phyloP scores from a whole-genome alignment of 2,888 invertebrate genomes.

The Rhodophaea formosa region DNA sequence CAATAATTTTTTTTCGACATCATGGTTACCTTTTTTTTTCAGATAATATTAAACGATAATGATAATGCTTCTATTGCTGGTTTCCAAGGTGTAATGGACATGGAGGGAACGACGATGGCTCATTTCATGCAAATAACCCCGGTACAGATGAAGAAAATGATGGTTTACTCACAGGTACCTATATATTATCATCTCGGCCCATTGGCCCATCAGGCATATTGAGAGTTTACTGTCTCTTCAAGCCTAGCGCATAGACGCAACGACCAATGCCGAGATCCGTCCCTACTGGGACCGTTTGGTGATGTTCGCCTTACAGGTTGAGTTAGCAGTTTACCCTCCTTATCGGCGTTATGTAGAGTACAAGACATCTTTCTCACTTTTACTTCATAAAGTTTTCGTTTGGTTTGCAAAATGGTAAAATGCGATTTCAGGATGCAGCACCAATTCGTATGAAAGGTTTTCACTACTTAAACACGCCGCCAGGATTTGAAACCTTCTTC shows the following conservation, averaged over 20 bases:
- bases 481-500: constrained; percentile 79
- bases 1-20: no score
- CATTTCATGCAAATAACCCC: constrained; percentile 79
- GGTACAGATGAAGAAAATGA: constrained; percentile 74
- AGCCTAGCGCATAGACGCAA: no score
- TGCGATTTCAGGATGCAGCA: constrained; percentile 75
- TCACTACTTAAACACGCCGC: constrained; percentile 79
- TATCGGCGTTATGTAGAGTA: no score
- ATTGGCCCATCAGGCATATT: no score
- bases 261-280: no score
- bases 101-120: constrained; percentile 67
- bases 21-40: constrained; percentile 31
- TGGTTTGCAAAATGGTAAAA: background rate
- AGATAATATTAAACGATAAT: constrained; percentile 74
- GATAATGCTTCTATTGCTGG: constrained; percentile 73
- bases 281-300: no score
- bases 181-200: no score
- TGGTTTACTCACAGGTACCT: constrained; percentile 53
- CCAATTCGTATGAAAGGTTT: constrained; percentile 81
- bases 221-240: no score
- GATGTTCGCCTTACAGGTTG: no score
- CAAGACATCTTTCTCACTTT: background rate
- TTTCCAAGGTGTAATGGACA: constrained; percentile 68
- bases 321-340: no score
- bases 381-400: background rate